Conservation (phyloP, 1,140 invertebrate genomes). For the Carposina sasakii region DNA sequence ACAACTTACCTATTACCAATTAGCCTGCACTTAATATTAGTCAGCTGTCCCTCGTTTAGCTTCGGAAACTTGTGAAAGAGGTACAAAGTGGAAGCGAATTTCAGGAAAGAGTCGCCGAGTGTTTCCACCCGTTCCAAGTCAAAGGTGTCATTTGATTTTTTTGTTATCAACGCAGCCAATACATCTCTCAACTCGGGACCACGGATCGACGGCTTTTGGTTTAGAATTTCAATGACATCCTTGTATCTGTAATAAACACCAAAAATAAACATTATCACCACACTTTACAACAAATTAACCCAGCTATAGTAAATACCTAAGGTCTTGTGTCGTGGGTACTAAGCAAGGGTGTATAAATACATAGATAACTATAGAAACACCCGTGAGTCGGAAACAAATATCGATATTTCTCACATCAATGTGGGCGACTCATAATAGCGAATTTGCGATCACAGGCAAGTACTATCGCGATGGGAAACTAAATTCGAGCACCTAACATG, state of each 20-base stretch:
- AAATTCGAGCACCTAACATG: too few relatives aligned
- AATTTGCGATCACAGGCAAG: too few relatives aligned
- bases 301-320: too few relatives aligned
- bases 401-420: too few relatives aligned
- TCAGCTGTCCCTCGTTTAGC: conserved; percentile 85
- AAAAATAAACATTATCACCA: too few relatives aligned
- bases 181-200: conserved; percentile 61
- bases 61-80: conserved; percentile 80
- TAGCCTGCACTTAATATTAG: conserved; percentile 81
- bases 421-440: too few relatives aligned
- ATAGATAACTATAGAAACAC: too few relatives aligned
- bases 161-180: conserved; percentile 80
- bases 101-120: conserved; percentile 92
- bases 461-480: too few relatives aligned
- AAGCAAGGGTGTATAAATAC: too few relatives aligned
- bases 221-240: conserved; percentile 39
- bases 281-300: too few relatives aligned
- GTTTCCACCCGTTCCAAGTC: conserved; percentile 89
- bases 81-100: conserved; percentile 83
- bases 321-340: too few relatives aligned
- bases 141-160: conserved; percentile 82
- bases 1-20: conserved; percentile 86
- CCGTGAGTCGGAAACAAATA: too few relatives aligned
- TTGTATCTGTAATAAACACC: conserved; percentile 47
- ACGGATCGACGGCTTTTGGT: conserved; percentile 15